Percentiles rank a stretch among this genome's conserved stretches.
Conservation (phyloP, 2,888 invertebrate genomes). For the Monoplex corrugatus region DNA sequence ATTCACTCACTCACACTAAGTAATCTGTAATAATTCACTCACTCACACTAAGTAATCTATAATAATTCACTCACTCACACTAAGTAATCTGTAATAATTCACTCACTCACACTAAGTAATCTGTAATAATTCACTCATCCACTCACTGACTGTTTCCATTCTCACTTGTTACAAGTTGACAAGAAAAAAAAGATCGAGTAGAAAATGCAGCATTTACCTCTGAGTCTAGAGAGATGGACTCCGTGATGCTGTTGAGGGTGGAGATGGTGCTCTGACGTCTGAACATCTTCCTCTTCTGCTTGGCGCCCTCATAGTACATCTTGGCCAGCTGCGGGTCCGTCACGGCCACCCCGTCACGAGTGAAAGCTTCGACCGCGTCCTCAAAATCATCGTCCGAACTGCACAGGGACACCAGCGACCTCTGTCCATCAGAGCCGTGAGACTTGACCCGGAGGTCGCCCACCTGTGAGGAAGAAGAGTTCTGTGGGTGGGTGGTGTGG, state of each 20-base stretch:
- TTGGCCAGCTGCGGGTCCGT: conserved; percentile 50
- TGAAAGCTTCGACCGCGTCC: conserved; percentile 54
- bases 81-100: too few relatives aligned
- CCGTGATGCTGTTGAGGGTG: conserved; percentile 52
- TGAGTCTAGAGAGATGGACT: conserved; percentile 44
- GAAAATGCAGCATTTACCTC: conserved; percentile 20
- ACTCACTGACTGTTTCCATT: conserved; percentile 54
- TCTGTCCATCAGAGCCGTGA: neutral
- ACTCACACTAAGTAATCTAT: too few relatives aligned
- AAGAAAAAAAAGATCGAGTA: too few relatives aligned
- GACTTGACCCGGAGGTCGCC: neutral
- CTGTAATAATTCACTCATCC: too few relatives aligned
- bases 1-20: too few relatives aligned
- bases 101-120: too few relatives aligned
- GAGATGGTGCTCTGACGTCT: conserved; percentile 56
- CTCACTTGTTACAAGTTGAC: conserved; percentile 14
- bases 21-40: too few relatives aligned
- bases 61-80: too few relatives aligned
- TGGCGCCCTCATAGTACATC: conserved; percentile 56
- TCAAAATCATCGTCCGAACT: conserved; percentile 44
- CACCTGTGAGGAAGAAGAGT: neutral
- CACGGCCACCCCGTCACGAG: conserved; percentile 52
- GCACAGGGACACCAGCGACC: neutral
- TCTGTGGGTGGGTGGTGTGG: neutral
- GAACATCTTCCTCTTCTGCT: conserved; percentile 50